phyloP scores from a whole-genome alignment of 2,888 invertebrate genomes.

The Tetrapedia diversipes region DNA sequence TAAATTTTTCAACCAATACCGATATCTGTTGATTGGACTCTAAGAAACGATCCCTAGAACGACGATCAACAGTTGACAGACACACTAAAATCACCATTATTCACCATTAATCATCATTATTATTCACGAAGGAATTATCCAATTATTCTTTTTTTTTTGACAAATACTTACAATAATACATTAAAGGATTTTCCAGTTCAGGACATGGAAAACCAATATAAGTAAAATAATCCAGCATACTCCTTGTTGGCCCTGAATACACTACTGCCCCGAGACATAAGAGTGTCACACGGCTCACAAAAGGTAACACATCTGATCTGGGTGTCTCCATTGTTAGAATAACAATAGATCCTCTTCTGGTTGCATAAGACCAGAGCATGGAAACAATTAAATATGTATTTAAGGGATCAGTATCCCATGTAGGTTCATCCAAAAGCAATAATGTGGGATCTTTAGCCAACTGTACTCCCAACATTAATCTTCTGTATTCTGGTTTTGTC shows the following conservation, averaged over 20 bases:
- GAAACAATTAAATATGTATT: conserved; percentile 98
- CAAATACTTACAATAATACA: conserved; percentile 94
- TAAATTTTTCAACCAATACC: conserved; percentile 95
- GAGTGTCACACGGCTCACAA: conserved; percentile 95
- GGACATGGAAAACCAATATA: conserved; percentile 98
- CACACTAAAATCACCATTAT: conserved; percentile 85
- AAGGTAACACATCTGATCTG: conserved; percentile 96
- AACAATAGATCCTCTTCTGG: conserved; percentile 95
- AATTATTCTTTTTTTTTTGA: background rate
- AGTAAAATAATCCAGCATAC: conserved; percentile 97
- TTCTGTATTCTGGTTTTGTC: conserved; percentile 94
- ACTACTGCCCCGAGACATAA: conserved; percentile 96
- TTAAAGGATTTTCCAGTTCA: conserved; percentile 97
- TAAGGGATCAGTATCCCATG: conserved; percentile 96
- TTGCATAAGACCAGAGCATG: conserved; percentile 94
- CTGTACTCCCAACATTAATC: conserved; percentile 96
- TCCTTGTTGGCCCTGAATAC: conserved; percentile 94
- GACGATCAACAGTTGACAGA: conserved; percentile 89
- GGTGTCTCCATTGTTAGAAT: conserved; percentile 97
- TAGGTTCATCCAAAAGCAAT: conserved; percentile 95
- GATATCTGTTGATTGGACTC: conserved; percentile 97
- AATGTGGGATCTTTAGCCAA: conserved; percentile 96
- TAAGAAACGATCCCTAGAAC: conserved; percentile 94
- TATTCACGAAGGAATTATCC: background rate
- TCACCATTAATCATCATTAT: background rate